A percentile compares a stretch with the other conserved stretches of the same genome.
Evolutionary conservation across 1,140 invertebrate genomes (phyloP).

Genomic region (Drosophila pruinosa): DNA sequence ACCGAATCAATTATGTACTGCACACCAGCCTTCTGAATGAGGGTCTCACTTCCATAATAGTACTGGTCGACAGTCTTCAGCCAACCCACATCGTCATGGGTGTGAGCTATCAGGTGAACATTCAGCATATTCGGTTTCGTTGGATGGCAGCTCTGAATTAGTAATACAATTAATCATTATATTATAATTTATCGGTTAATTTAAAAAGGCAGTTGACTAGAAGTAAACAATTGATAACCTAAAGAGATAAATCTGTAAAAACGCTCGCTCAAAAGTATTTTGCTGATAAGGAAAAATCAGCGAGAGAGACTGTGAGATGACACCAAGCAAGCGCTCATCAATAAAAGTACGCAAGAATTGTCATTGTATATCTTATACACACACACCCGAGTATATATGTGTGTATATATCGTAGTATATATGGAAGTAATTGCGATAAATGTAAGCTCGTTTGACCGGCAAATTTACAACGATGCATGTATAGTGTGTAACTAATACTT

Average conservation of each 20-base stretch:
- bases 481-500: background rate
- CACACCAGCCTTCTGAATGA: constrained; percentile 91
- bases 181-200: too few species aligned
- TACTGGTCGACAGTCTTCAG: constrained; percentile 94
- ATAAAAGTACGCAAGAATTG: background rate
- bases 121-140: constrained; percentile 84
- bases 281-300: constrained; percentile 2
- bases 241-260: too few species aligned
- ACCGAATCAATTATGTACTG: constrained; percentile 97
- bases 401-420: background rate
- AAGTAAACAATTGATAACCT: too few species aligned
- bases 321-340: background rate
- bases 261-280: background rate
- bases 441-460: background rate
- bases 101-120: constrained; percentile 92
- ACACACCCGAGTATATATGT: background rate
- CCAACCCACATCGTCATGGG: constrained; percentile 97
- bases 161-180: too few species aligned
- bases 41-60: constrained; percentile 84
- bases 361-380: background rate
- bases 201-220: too few species aligned
- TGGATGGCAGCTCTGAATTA: constrained; percentile 63
- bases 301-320: background rate
- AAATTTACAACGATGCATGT: background rate
- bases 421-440: background rate